Percentiles rank a stretch among this genome's conserved stretches.
These are phyloP conservation scores for Cotesia typhae DNA, from an alignment of 1,140 invertebrate genomes.

Conservation along the genomic window DNA sequence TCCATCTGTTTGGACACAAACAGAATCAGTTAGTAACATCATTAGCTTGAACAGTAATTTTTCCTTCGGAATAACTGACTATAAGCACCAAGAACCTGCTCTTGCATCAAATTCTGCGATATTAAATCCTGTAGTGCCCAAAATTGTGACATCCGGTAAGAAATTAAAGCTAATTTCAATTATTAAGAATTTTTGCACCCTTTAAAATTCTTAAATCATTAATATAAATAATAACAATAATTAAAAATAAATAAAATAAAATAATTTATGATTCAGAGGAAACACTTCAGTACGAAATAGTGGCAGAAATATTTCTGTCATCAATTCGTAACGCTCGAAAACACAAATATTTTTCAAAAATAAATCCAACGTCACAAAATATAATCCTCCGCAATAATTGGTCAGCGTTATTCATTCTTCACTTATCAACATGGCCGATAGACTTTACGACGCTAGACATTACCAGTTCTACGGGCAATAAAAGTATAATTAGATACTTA, in stretches of 20 bases:
- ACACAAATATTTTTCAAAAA: constrained; percentile 65
- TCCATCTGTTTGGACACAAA: constrained; percentile 29
- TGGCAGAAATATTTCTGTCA: constrained; percentile 69
- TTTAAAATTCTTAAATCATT: too few species aligned
- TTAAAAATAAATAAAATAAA: not conserved
- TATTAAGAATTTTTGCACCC: too few species aligned
- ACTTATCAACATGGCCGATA: constrained; percentile 70
- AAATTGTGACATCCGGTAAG: constrained; percentile 48
- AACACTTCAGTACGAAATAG: constrained; percentile 62
- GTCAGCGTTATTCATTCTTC: constrained; percentile 69
- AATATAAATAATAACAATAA: not conserved
- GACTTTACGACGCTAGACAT: constrained; percentile 59
- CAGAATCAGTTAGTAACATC: not conserved
- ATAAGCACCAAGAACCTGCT: constrained; percentile 5
- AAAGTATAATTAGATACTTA: constrained; percentile 44
- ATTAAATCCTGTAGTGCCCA: constrained; percentile 15
- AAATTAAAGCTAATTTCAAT: not conserved
- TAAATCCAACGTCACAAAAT: constrained; percentile 66
- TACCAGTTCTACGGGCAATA: constrained; percentile 17
- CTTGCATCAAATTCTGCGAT: constrained; percentile 3
- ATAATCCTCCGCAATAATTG: constrained; percentile 68
- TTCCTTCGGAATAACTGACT: not conserved
- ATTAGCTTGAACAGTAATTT: not conserved
- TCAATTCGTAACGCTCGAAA: constrained; percentile 66
- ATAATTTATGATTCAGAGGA: constrained; percentile 41